Evolutionary conservation across 2,113 vertebrate genomes (phyloP).

Genomic region (Epinephelus lanceolatus): DNA sequence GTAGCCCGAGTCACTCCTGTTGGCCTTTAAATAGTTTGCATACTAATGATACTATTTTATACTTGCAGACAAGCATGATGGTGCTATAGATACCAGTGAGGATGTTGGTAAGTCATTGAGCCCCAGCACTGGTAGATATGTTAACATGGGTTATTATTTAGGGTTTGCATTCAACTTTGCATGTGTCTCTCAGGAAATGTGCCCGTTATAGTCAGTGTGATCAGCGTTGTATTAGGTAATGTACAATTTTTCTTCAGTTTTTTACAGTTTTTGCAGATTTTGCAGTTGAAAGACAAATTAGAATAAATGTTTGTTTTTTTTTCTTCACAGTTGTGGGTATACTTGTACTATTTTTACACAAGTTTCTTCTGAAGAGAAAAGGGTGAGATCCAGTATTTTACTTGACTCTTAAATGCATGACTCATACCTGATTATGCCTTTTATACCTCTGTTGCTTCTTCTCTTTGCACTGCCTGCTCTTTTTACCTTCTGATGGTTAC

Average conservation of each 20-base stretch:
- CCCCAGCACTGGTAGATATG: not conserved
- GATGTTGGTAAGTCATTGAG: constrained; percentile 46
- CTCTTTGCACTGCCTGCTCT: constrained; percentile 6
- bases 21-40: not conserved
- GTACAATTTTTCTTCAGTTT: not conserved
- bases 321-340: constrained; percentile 33
- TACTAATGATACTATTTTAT: constrained; percentile 6
- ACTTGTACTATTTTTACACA: not conserved
- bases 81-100: accelerated
- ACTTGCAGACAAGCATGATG: not conserved
- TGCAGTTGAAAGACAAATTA: not conserved
- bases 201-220: constrained; percentile 4
- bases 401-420: constrained; percentile 29
- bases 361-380: constrained; percentile 56
- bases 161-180: not conserved
- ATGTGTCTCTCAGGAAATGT: constrained; percentile 48
- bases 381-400: constrained; percentile 66
- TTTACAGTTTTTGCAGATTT: not conserved
- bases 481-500: not conserved
- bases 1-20: not conserved
- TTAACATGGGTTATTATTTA: not conserved
- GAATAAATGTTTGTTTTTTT: not conserved
- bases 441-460: no score
- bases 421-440: not conserved
- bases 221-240: constrained; percentile 51